Base-by-base conservation (phyloP, 1,140 invertebrate genomes). In the Neodiprion virginianus region DNA sequence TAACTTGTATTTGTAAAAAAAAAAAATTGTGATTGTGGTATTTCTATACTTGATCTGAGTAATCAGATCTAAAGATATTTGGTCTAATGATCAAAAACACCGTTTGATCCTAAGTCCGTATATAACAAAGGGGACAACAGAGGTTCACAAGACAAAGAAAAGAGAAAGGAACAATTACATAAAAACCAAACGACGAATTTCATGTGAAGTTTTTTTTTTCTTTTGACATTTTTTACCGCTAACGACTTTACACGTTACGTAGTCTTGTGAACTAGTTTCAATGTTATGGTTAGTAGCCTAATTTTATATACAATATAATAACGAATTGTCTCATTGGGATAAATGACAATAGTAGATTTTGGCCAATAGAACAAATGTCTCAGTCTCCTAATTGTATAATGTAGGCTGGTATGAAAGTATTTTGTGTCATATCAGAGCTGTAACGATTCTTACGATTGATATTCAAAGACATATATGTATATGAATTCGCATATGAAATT, bases 1-100 rank as follows among this genome's bases (percentile, higher is more conserved):
- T 71, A 48, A 40, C 48, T 71, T 71, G 23, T 49, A 71, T 14
- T 71, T 71, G 40, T 71, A 71, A 71, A 71, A 50, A 50, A 50
- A 69, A 50, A 69, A 69, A 69, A 65, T 14, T 69, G 67, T 69
- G 67, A 69, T 69, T 47, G 12, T 21, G 67, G 40, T 47, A 47
- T 69, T 69, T 69, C 67, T 69, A 23, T 23, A 23, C 40, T 69
- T 21, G 40, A 69, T 69, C 67, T 21, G 21, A 21, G 3, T 7
- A 11, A 12, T 69, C 67, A 23, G 53, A 8, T 61, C 53, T 61
- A 61, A 61, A 61, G 53, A 61, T 61, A 61, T 61, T 61, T 61
- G 53, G 53, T 61, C 53, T 61, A 61, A 61, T 8, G 53, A 61
- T 61, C 53, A 61, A 61, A 61, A 61, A 61, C 53, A 17, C 11